These are phyloP conservation scores for Ellobium chinense DNA, from an alignment of 2,888 invertebrate species.

Conservation along the genomic window DNA sequence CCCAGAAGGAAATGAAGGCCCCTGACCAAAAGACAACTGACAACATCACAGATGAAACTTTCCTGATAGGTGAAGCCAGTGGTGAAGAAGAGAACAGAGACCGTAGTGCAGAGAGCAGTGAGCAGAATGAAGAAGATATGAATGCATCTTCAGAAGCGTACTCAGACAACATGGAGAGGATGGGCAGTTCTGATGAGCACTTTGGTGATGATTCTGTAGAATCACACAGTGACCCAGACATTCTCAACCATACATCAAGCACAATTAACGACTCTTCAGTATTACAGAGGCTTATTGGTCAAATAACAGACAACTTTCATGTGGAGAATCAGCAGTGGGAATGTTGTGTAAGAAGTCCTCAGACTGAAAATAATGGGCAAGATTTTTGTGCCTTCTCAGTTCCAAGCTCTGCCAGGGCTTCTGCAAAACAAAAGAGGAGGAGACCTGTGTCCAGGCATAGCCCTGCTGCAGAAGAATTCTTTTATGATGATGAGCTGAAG, in stretches of 20 bases:
- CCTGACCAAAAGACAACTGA: too few relatives aligned
- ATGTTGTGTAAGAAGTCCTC: neutral
- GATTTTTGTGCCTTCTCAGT: too few relatives aligned
- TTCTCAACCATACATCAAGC: constrained; percentile 34
- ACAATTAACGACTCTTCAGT: constrained; percentile 19
- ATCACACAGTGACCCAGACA: constrained; percentile 35
- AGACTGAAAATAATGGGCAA: too few relatives aligned
- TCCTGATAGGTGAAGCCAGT: too few relatives aligned
- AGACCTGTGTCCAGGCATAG: too few relatives aligned
- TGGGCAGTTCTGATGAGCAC: constrained; percentile 18
- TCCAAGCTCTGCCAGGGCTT: too few relatives aligned
- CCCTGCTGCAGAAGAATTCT: too few relatives aligned
- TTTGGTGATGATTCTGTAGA: constrained; percentile 13
- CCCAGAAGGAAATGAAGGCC: too few relatives aligned
- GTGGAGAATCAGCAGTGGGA: too few relatives aligned
- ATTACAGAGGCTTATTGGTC: constrained; percentile 16
- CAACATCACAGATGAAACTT: too few relatives aligned
- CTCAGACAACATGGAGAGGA: constrained; percentile 34
- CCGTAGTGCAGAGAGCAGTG: neutral
- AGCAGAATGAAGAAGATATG: constrained; percentile 30
- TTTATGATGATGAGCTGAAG: too few relatives aligned
- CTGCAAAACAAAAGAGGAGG: too few relatives aligned
- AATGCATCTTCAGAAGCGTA: constrained; percentile 41
- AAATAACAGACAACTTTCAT: constrained; percentile 3
- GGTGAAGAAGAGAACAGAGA: neutral